A percentile compares a stretch with the other conserved stretches of the same genome.
Evolutionary conservation across 1,140 invertebrate genomes (phyloP).

Genomic region (Eubasilissa regina): DNA sequence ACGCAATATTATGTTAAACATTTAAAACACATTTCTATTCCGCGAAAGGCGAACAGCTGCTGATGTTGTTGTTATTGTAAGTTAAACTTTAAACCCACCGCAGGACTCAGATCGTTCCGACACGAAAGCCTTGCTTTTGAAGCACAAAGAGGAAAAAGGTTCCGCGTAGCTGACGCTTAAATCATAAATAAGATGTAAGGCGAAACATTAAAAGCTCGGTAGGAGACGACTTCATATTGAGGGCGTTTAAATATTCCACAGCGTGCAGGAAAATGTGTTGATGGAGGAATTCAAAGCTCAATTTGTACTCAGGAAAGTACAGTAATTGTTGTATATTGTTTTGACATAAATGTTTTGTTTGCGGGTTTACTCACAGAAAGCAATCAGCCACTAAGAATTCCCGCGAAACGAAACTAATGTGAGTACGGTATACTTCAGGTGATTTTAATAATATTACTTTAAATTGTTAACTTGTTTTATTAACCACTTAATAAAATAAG

Average conservation of each 20-base stretch:
- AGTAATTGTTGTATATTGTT: no score
- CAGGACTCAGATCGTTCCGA: background rate
- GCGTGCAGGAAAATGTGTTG: background rate
- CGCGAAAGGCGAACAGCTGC: no score
- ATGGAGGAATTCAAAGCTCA: background rate
- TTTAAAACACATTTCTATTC: no score
- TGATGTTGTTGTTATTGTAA: background rate
- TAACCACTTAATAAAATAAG: no score
- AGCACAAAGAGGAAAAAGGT: background rate
- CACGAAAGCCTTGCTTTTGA: slow-evolving; percentile 5
- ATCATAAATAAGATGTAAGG: slow-evolving; percentile 34
- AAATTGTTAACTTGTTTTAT: no score
- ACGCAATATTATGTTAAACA: background rate
- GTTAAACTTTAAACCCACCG: background rate
- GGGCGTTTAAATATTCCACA: slow-evolving; percentile 13
- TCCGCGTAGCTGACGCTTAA: background rate
- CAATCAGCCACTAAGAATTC: no score
- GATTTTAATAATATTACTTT: no score
- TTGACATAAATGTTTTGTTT: no score
- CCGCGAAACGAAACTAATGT: no score
- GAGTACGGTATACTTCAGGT: no score
- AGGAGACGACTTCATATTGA: slow-evolving; percentile 28
- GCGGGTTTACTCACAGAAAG: no score
- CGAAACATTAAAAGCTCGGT: slow-evolving; percentile 21
- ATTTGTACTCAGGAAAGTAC: background rate